phyloP scores from a whole-genome alignment of 1,140 invertebrate genomes.

The Drosophila sturtevanti region DNA sequence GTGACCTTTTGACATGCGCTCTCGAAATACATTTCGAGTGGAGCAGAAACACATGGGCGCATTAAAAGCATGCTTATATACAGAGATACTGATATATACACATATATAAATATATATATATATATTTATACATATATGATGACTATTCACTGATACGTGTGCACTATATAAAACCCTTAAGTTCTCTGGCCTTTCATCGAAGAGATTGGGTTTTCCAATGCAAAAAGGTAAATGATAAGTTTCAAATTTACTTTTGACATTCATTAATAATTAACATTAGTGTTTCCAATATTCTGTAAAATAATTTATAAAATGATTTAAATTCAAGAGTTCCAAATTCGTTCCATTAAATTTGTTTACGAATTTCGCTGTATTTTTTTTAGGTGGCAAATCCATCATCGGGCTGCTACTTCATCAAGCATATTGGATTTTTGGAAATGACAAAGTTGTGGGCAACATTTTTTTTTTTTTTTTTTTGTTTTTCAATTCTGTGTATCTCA shows the following conservation, averaged over 20 bases:
- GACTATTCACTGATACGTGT: constrained; percentile 5
- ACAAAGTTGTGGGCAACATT: constrained; percentile 49
- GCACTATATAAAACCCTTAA: constrained; percentile 47
- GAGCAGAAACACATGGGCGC: constrained; percentile 49
- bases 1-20: constrained; percentile 77
- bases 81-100: constrained; percentile 11
- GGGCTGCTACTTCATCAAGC: constrained; percentile 51
- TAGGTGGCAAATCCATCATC: constrained; percentile 49
- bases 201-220: constrained; percentile 27
- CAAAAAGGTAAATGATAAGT: constrained; percentile 37
- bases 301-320: too few species aligned
- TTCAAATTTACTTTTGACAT: too few species aligned
- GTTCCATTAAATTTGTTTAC: not conserved
- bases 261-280: too few species aligned
- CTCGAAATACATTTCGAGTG: constrained; percentile 78
- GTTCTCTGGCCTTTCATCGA: constrained; percentile 24
- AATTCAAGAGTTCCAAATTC: too few species aligned
- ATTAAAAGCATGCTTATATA: constrained; percentile 25
- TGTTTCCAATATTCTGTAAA: too few species aligned
- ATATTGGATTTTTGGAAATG: constrained; percentile 43
- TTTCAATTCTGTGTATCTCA: constrained; percentile 19
- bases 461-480: not conserved
- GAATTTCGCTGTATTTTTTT: not conserved
- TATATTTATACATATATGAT: not conserved
- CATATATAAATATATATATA: not conserved